Evolutionary conservation across 2,113 vertebrate genomes (phyloP), one percentile per base, ranked within the genome.

Genomic region (Tachysurus vachellii): DNA sequence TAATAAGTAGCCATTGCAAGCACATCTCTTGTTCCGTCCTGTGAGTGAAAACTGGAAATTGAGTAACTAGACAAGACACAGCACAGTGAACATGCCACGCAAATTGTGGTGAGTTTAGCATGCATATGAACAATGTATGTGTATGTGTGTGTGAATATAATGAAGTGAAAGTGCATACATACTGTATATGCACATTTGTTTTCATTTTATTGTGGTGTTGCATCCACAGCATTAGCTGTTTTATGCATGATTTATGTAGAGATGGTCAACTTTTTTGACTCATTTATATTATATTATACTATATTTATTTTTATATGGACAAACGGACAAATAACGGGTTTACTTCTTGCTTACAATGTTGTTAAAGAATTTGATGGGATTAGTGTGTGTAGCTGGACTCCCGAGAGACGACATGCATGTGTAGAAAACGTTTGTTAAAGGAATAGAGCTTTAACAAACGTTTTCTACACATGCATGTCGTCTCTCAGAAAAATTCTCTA

Each of bases 71-170:
- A 42, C 36, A 66, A 85, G 85, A 21, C 36, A 54, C 61, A 82
- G 64, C 16, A 59, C 31, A 59, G 62, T 16, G 47, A 89, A 82
- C 64, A 91, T 91, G 90, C 86, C 84, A 88, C 90, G 85, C 53
- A 89, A 87, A 87, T 54, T 80, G 23, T 89, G 90, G 90, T 89
- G 71, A 88, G 88, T 86, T 82, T 26, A 44, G 31, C 31, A 21
- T 44, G 23, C 13, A 70, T 47, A 57, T 64, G 7, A 19, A 73
- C 17, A 42, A 16, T 71, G 70, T 73, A 17, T 73, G 31, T 73
- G 13, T 70, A 12, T 70, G 14, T 68, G 16, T 71, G 17, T 28
- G 16, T 57, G 44, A 47, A 47, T 47, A 47, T 47, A 47, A 47
- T 47, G 44, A 47, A 47, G 47, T 9, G 47, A 50, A 50, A 7